phyloP scores from a whole-genome alignment of 1,140 invertebrate species.

The Tetranychus cinnabarinus region DNA sequence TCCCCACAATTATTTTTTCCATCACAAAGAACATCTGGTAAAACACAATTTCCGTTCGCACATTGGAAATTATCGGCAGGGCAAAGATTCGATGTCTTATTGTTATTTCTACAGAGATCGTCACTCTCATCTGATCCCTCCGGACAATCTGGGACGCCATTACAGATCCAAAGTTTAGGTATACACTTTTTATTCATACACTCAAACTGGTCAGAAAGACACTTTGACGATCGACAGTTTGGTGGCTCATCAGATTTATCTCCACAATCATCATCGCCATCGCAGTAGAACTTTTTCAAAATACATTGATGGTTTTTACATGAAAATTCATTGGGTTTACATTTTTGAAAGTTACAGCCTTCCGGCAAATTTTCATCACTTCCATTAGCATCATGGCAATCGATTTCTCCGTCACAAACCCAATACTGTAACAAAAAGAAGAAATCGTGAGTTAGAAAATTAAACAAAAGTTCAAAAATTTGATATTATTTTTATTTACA shows the following conservation, averaged over 20 bases:
- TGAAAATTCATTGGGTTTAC: slow-evolving; percentile 14
- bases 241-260: slow-evolving; percentile 17
- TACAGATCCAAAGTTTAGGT: slow-evolving; percentile 9
- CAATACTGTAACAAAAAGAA: slow-evolving; percentile 24
- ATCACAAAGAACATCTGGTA: slow-evolving; percentile 41
- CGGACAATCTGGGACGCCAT: slow-evolving; percentile 24
- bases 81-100: slow-evolving; percentile 9
- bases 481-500: too few species aligned
- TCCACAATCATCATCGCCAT: slow-evolving; percentile 32
- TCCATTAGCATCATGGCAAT: slow-evolving; percentile 19
- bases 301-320: slow-evolving; percentile 15
- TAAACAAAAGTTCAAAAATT: slow-evolving; percentile 30
- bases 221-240: slow-evolving; percentile 20
- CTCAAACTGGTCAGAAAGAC: slow-evolving; percentile 21
- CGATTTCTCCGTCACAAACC: slow-evolving; percentile 44
- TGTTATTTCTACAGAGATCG: slow-evolving; percentile 27
- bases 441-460: slow-evolving; percentile 62
- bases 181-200: slow-evolving; percentile 22
- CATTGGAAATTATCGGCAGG: slow-evolving; percentile 15
- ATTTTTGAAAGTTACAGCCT: slow-evolving; percentile 20
- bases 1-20: slow-evolving; percentile 78
- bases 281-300: slow-evolving; percentile 13
- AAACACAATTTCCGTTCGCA: slow-evolving; percentile 14
- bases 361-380: slow-evolving; percentile 16
- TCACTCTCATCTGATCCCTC: slow-evolving; percentile 33